These are phyloP conservation scores for Galagoides demidoff DNA, from an alignment of 2,797 vertebrate species.

Conservation along the genomic window DNA sequence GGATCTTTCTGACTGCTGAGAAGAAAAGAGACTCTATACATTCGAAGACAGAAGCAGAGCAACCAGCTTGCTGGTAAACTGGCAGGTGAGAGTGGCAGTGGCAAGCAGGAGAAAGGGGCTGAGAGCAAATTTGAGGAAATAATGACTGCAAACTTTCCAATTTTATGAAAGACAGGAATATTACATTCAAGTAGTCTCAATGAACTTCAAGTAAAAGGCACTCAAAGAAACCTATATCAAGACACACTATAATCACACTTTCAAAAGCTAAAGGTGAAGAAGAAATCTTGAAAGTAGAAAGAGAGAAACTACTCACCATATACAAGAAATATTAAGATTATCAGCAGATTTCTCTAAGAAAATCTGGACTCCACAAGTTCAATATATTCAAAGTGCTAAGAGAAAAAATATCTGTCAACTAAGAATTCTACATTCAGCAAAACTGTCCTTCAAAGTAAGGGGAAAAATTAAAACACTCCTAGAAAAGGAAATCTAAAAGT, in stretches of 20 bases:
- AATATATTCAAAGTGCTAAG: background rate
- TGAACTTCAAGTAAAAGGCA: background rate
- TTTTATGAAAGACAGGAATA: background rate
- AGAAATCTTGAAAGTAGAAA: background rate
- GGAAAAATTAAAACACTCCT: background rate
- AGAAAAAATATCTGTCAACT: background rate
- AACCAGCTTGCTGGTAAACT: background rate
- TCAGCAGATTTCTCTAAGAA: background rate
- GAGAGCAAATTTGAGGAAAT: background rate
- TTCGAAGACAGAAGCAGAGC: background rate
- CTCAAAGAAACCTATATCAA: background rate
- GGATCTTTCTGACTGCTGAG: background rate
- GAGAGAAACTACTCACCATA: background rate
- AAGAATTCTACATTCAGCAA: background rate
- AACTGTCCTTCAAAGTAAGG: background rate
- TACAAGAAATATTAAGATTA: background rate
- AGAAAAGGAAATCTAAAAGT: background rate
- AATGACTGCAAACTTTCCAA: background rate
- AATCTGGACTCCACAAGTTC: background rate
- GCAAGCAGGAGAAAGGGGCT: background rate
- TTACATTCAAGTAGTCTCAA: background rate
- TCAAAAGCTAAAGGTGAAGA: background rate
- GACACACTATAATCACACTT: background rate
- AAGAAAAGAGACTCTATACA: background rate
- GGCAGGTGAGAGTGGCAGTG: background rate